These are phyloP conservation scores for Acrobasis consociella DNA, from an alignment of 2,888 invertebrate species.

Conservation along the genomic window DNA sequence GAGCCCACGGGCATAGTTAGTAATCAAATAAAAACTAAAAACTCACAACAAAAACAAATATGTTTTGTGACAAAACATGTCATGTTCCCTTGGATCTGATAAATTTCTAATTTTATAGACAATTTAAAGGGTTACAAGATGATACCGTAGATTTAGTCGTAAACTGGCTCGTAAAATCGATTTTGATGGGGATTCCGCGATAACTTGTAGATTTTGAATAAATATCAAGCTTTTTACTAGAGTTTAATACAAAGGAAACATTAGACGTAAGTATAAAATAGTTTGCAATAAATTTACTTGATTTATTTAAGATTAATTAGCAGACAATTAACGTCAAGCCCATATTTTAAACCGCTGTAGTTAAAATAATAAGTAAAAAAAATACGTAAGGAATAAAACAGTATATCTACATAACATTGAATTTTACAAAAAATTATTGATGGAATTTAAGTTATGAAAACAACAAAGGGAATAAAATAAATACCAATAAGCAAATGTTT, in stretches of 20 bases:
- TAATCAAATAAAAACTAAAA: no score
- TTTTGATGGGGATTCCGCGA: conserved; percentile 61
- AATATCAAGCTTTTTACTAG: conserved; percentile 38
- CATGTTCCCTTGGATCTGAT: conserved; percentile 23
- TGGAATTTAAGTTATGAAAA: no score
- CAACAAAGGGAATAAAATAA: no score
- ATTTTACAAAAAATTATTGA: no score
- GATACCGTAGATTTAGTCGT: conserved; percentile 74
- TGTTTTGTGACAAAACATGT: not conserved
- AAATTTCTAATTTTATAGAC: conserved; percentile 67
- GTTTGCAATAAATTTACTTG: not conserved
- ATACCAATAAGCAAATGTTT: no score
- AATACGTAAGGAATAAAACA: no score
- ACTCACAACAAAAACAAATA: not conserved
- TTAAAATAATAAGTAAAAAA: no score
- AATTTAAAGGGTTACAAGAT: conserved; percentile 70
- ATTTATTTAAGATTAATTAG: no score
- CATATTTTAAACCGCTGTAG: no score
- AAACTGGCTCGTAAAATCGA: conserved; percentile 63
- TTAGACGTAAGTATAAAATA: not conserved
- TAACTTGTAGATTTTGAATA: conserved; percentile 64
- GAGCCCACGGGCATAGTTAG: no score
- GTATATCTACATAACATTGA: no score
- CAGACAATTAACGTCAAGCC: no score
- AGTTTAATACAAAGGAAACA: conserved; percentile 3